Evolutionary conservation across 2,113 vertebrate genomes (phyloP), one percentile per base, ranked within the genome.

Genomic region (Rhea americana): DNA sequence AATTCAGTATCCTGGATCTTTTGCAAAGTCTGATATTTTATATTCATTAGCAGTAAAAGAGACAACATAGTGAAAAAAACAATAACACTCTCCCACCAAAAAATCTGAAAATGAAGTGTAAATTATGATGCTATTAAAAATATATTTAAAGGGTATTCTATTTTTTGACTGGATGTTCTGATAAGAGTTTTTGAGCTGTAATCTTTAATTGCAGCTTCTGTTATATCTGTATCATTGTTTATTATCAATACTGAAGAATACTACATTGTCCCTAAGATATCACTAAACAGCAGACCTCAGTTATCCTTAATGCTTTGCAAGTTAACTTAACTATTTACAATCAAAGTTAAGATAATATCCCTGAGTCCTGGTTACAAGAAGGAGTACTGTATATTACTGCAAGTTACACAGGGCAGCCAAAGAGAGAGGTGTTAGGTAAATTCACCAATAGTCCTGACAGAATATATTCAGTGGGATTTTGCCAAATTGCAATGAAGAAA

Each of bases 51-150:
- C 20, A 66, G 24, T 48, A 65, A 35, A 87, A 92, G 2, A 11
- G 9, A 59, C 25, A 75, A 50, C 8, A 56, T 8, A 45, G 8
- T 68, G 24, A 35, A 82, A 82, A 94, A 65, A 41, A 7, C 9
- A 70, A 41, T 30, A 59, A 37, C 0, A 0, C 5, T 43, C 16
- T 21, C 15, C 13, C 3, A 18, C 12, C 1, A 39, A 41, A 87
- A 25, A 43, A 78, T 43, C 5, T 28, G 3, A 56, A 5, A 37
- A 39, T 0, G 8, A 67, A 76, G 32, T 50, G 53, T 8, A 79
- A 82, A 79, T 50, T 59, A 63, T 55, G 25, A 35, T 5, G 4
- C 3, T 39, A 53, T 3, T 32, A 39, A 45, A 65, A 72, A 72
- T 68, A 0, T 5, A 72, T 35, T 45, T 12, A 35, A 55, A 51